Base-by-base conservation (phyloP, 92 coral and sea anemone genomes). In the Meandrina meandrites region DNA sequence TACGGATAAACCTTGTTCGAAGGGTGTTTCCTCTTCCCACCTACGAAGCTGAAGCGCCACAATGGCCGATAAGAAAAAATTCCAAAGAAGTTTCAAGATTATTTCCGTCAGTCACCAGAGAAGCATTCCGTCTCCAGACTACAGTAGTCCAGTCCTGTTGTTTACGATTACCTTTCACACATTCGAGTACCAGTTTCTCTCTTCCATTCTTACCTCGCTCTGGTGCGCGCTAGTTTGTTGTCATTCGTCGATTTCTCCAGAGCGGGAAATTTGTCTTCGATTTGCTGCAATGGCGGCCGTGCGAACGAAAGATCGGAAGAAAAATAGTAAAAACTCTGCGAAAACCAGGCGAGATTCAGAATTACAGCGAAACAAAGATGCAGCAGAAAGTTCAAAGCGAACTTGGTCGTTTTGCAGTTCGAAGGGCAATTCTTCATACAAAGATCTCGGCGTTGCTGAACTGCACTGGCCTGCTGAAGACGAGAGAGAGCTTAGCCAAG, bases 401-500 rank as follows among this genome's bases (percentile, higher is more conserved):
- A 22, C 51, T 11, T 71, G 67, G 45, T 51, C 51, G 16, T 64
- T 40, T 9, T 42, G 9, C 48, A 62, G 82, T 58, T 85, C 78
- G 47, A 77, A 66, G 53, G 77, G 14, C 12, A 78, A 76, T 60
- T 21, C 62, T 0, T 40, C 66, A 57, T 84, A 66, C 80, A 79
- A 64, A 71, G 98, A 94, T 53, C 90, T 94, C 22, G 98, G 94
- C 42, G 96, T 93, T 0, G 76, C 90, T 51, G 93, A 93, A 81
- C 89, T 96, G 86, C 88, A 84, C 76, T 96, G 99, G 99, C 98
- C 99, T 1, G 92, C 93, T 54, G 94, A 88, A 47, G 91, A 93
- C 48, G 92, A 81, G 40, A 87, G 99, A 79, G 98, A 95, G 60
- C 86, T 92, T 5, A 95, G 95, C 53, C 99, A 96, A 79, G 96